Evolutionary conservation across 2,113 vertebrate genomes (phyloP).

Genomic region (Silurus meridionalis): DNA sequence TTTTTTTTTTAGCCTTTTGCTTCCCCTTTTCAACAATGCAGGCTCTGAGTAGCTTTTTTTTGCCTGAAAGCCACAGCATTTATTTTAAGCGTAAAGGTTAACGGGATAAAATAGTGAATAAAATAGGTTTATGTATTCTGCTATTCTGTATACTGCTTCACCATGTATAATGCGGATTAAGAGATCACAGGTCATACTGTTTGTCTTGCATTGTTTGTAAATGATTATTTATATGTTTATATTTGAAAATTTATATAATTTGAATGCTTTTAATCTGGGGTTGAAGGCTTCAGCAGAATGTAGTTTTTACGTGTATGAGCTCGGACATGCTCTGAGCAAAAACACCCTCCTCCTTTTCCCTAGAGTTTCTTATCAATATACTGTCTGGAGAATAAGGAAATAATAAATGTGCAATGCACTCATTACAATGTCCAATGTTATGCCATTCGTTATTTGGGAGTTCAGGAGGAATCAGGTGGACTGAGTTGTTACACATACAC

Average conservation of each 20-base stretch:
- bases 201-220: neutral
- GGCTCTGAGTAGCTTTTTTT: conserved; percentile 29
- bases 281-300: neutral
- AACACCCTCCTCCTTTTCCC: neutral
- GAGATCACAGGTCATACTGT: neutral
- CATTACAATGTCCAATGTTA: neutral
- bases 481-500: neutral
- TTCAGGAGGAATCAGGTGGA: neutral
- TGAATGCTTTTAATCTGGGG: neutral
- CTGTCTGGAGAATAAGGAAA: neutral
- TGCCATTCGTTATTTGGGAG: neutral
- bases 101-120: neutral
- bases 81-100: conserved; percentile 6
- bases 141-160: neutral
- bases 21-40: neutral
- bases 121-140: neutral
- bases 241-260: neutral
- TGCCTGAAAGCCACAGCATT: neutral
- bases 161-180: neutral
- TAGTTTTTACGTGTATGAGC: conserved; percentile 12
- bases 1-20: neutral
- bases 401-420: neutral
- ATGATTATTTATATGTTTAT: neutral
- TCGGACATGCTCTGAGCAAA: conserved; percentile 19
- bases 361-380: neutral